Evolutionary conservation across 2,797 vertebrate species (phyloP), one percentile per base, ranked within the genome.

Genomic region (Phylloscopus collybita): DNA sequence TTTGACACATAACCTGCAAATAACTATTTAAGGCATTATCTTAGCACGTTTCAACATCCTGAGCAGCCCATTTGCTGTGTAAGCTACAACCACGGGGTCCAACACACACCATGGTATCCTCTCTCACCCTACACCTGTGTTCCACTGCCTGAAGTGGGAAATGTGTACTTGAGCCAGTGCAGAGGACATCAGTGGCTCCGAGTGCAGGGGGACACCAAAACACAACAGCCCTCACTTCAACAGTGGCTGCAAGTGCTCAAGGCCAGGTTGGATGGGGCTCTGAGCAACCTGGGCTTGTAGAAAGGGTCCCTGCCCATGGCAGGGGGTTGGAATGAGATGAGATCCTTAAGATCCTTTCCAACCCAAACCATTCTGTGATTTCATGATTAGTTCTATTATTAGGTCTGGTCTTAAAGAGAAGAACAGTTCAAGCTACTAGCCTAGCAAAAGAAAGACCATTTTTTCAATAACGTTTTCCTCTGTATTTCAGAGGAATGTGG

Each of bases 31-130:
- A 80, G 40, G 49, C 40, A 16, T 78, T 84, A 57, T 32, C 32
- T 70, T 30, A 13, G 20, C 60, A 66, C 53, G 74, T 57, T 87
- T 76, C 74, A 85, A 45, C n/a, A 72, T 6, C 30, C 54, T 19
- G 50, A 72, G 36, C 42, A 65, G 83, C 19, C 34, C 25, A 50
- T 59, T 76, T 73, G 27, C 51, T 87, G 42, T 73, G 27, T 34
- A 56, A 89, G 34, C 29, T 36, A 38, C 47, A 86, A 4, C 13
- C 29, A 30, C 0, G 4, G 56, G 17, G 26, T 27, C 22, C 74
- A 71, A 30, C 19, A 25, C 0, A 45, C 38, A 38, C 16, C 29
- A 11, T 6, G 36, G 19, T 4, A 15, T 5, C 1, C 1, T 2
- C 5, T 3, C n/a, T 67, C 18, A 57, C 45, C 50, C 49, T 13